These are phyloP conservation scores for Oeneis ivallda DNA, from an alignment of 2,888 invertebrate genomes.

Conservation along the genomic window DNA sequence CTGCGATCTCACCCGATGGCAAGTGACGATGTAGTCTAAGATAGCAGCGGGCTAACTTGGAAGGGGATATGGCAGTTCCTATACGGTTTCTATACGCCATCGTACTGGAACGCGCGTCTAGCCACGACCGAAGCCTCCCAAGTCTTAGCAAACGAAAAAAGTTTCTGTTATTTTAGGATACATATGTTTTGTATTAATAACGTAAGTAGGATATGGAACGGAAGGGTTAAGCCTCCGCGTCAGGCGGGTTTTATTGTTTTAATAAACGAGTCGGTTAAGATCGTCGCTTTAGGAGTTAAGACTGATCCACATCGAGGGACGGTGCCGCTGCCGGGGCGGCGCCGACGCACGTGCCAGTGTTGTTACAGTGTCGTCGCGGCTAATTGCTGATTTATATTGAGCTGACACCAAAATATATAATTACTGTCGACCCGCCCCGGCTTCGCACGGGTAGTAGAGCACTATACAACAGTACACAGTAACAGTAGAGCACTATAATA, in stretches of 20 bases:
- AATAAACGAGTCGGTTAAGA: constrained; percentile 23
- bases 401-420: no score
- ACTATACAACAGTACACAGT: no score
- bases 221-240: constrained; percentile 7
- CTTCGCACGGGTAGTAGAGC: no score
- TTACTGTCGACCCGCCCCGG: no score
- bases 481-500: no score
- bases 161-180: constrained; percentile 10
- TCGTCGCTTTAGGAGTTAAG: constrained; percentile 11
- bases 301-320: constrained; percentile 30
- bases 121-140: no score
- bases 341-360: constrained; percentile 53
- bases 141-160: not conserved
- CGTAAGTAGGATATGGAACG: not conserved
- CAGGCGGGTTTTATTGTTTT: constrained; percentile 22
- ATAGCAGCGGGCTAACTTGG: no score
- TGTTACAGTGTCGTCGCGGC: constrained; percentile 53
- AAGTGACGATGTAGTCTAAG: no score
- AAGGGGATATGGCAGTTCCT: no score
- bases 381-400: constrained; percentile 54
- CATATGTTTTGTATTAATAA: constrained; percentile 15
- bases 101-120: no score
- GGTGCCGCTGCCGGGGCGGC: constrained; percentile 44
- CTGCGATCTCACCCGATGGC: no score
- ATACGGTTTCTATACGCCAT: no score